These are phyloP conservation scores for Gasterosteus aculeatus DNA, from an alignment of 2,113 vertebrate genomes.

Conservation along the genomic window DNA sequence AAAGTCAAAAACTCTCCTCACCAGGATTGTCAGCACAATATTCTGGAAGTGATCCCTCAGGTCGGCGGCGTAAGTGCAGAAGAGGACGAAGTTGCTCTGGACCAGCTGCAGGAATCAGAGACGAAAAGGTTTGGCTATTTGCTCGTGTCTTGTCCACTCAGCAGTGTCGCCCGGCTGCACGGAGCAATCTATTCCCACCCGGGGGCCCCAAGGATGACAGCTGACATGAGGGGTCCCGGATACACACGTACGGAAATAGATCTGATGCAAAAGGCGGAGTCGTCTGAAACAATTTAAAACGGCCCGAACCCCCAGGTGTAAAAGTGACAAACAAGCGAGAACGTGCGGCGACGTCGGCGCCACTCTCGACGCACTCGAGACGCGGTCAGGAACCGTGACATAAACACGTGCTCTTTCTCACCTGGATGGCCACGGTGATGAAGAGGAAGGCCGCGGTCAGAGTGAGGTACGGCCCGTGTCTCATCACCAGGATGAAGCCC, in stretches of 20 bases:
- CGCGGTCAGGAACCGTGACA: not conserved
- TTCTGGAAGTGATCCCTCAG: slow-evolving; percentile 91
- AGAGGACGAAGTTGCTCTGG: slow-evolving; percentile 95
- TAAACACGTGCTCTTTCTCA: slow-evolving; percentile 63
- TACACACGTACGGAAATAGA: slow-evolving; percentile 12
- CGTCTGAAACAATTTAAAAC: slow-evolving; percentile 26
- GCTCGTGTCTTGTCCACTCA: slow-evolving; percentile 42
- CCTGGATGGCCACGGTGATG: slow-evolving; percentile 95
- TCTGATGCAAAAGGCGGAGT: not conserved
- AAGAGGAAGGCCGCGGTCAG: slow-evolving; percentile 92
- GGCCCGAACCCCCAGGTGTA: not conserved
- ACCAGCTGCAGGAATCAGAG: slow-evolving; percentile 84
- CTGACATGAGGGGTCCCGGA: slow-evolving; percentile 46
- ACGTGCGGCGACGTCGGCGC: not conserved
- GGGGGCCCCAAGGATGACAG: slow-evolving; percentile 35
- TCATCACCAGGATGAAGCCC: slow-evolving; percentile 89
- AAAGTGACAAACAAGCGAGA: slow-evolving; percentile 18
- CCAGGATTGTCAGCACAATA: slow-evolving; percentile 94
- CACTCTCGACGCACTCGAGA: too few relatives aligned
- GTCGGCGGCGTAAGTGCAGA: slow-evolving; percentile 90
- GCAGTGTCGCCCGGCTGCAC: slow-evolving; percentile 55
- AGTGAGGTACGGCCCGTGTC: slow-evolving; percentile 89
- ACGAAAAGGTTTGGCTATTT: slow-evolving; percentile 45
- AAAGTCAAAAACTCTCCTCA: slow-evolving; percentile 75
- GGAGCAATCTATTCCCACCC: slow-evolving; percentile 44